Conservation (phyloP, 2,797 vertebrate species). For the Platalea minor region DNA sequence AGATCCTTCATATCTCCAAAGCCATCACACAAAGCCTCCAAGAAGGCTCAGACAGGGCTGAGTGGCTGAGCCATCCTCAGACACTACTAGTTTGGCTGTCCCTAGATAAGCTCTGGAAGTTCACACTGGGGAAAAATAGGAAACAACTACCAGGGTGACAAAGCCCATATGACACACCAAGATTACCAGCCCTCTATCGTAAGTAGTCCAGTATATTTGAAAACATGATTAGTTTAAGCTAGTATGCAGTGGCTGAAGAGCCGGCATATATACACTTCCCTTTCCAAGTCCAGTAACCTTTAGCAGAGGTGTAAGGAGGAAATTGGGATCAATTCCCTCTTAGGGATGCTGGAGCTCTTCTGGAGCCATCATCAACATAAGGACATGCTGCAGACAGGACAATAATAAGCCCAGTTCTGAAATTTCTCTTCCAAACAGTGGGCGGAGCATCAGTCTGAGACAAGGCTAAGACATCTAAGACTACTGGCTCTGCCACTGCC, state of each 20-base stretch:
- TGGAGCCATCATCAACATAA: neutral
- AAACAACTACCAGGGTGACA: neutral
- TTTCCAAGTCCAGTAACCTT: neutral
- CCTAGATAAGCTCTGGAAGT: neutral
- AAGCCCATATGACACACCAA: neutral
- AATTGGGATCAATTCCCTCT: neutral
- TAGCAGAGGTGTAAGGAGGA: neutral
- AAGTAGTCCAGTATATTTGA: neutral
- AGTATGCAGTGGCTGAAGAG: neutral
- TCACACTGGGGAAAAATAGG: neutral
- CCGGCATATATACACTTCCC: neutral
- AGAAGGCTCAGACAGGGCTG: neutral
- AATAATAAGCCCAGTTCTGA: neutral
- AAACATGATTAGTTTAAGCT: rapidly evolving
- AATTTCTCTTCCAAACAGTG: neutral
- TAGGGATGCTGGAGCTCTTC: neutral
- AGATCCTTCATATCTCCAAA: neutral
- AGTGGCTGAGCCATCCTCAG: neutral
- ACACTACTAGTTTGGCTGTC: neutral
- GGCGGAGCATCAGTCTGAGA: neutral
- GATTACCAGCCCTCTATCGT: neutral
- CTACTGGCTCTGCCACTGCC: neutral
- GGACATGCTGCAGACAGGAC: neutral
- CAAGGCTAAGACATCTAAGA: too few species aligned
- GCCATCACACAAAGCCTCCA: neutral